phyloP scores from a whole-genome alignment of 2,797 vertebrate genomes.

The Steatocranus sp. region DNA sequence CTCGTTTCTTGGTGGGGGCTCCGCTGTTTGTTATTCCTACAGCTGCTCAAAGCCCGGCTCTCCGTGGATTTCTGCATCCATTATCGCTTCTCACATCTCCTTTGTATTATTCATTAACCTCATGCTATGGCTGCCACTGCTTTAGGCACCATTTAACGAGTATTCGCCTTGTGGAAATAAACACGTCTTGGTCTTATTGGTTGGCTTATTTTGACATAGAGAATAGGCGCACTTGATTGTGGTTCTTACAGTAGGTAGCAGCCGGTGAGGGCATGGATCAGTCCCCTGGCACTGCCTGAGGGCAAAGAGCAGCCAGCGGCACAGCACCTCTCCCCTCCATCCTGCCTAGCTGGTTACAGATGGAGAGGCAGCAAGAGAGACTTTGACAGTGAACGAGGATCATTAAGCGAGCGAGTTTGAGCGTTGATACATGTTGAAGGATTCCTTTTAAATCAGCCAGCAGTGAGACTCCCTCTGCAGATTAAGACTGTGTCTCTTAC shows the following conservation, averaged over 20 bases:
- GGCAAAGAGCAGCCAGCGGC: conserved; percentile 30
- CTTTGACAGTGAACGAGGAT: not conserved
- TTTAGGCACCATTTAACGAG: not conserved
- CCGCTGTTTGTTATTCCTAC: conserved; percentile 34
- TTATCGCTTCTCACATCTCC: conserved; percentile 25
- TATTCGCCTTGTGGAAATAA: not conserved
- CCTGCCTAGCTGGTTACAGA: conserved; percentile 5
- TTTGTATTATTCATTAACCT: conserved; percentile 27
- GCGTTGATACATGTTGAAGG: not conserved
- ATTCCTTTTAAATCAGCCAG: not conserved
- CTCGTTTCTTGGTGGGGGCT: not conserved
- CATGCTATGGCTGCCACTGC: not conserved
- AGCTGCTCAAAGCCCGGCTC: conserved; percentile 27
- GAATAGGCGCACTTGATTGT: not conserved
- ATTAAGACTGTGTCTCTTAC: not conserved
- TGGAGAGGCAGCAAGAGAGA: not conserved
- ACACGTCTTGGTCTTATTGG: not conserved
- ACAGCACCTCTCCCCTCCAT: not conserved
- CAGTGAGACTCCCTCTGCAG: not conserved
- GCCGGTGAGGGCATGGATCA: conserved; percentile 20
- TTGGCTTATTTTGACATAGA: not conserved
- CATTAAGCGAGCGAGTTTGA: not conserved
- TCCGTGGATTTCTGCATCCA: conserved; percentile 29
- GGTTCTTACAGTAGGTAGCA: conserved; percentile 22
- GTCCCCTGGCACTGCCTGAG: conserved; percentile 7